Evolutionary conservation across 2,797 vertebrate species (phyloP).

Genomic region (Chiloscyllium punctatum): DNA sequence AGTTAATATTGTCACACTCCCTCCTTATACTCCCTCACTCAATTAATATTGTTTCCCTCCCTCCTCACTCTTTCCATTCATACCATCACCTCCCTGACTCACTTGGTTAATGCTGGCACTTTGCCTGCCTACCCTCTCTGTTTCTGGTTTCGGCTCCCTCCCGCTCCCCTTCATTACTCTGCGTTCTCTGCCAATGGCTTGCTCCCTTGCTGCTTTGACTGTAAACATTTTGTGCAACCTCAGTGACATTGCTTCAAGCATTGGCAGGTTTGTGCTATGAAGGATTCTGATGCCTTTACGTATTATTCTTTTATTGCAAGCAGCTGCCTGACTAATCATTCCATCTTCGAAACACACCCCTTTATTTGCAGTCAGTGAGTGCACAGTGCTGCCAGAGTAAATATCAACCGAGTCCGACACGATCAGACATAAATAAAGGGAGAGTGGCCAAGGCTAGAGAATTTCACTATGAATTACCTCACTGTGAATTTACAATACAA

Average conservation of each 20-base stretch:
- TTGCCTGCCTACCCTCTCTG: not conserved
- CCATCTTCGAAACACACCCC: not conserved
- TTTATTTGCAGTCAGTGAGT: not conserved
- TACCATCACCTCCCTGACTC: no score
- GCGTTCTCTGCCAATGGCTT: no score
- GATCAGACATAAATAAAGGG: not conserved
- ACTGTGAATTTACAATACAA: not conserved
- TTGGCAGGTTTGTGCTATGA: not conserved
- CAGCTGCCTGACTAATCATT: not conserved
- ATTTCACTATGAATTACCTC: not conserved
- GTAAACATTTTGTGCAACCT: not conserved
- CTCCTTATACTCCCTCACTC: no score
- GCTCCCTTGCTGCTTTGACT: not conserved
- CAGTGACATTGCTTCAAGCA: not conserved
- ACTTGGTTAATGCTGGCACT: not conserved
- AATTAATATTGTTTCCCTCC: no score
- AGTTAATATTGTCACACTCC: no score
- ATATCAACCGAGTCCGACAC: not conserved
- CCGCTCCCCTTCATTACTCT: not conserved
- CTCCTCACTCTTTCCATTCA: no score
- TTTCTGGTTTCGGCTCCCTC: no score
- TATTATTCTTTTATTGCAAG: not conserved
- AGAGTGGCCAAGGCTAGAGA: not conserved
- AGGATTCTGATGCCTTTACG: not conserved
- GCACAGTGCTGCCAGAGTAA: not conserved